phyloP scores from a whole-genome alignment of 1,140 invertebrate species.

The Ridgeia piscesae region DNA sequence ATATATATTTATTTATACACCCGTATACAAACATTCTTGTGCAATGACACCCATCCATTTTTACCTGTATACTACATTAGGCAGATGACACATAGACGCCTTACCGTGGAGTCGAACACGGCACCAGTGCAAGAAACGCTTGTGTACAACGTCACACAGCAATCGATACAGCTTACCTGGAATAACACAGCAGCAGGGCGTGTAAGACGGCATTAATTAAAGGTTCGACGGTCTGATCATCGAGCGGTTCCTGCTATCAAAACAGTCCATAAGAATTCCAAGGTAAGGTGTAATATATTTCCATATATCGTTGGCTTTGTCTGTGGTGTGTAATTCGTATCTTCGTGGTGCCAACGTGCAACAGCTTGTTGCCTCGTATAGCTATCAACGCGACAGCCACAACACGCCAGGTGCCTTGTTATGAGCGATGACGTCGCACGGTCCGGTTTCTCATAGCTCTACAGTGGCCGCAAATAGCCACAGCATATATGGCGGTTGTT shows the following conservation, averaged over 20 bases:
- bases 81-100: not conserved
- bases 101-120: not conserved
- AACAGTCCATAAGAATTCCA: no score
- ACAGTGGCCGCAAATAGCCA: slow-evolving; percentile 22
- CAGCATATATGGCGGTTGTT: not conserved
- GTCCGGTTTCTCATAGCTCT: not conserved
- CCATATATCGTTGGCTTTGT: not conserved
- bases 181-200: not conserved
- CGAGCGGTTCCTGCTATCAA: no score
- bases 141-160: not conserved
- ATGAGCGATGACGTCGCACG: not conserved
- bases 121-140: not conserved
- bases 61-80: not conserved
- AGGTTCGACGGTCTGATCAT: no score
- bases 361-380: no score
- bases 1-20: not conserved
- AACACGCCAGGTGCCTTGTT: not conserved
- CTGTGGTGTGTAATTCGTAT: not conserved
- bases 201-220: not conserved
- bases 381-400: not conserved
- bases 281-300: not conserved
- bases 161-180: not conserved
- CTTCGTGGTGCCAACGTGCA: not conserved
- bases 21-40: not conserved
- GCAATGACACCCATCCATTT: not conserved